Evolutionary conservation across 1,140 invertebrate species (phyloP).

Genomic region (Pseudachorutes palmiensis): DNA sequence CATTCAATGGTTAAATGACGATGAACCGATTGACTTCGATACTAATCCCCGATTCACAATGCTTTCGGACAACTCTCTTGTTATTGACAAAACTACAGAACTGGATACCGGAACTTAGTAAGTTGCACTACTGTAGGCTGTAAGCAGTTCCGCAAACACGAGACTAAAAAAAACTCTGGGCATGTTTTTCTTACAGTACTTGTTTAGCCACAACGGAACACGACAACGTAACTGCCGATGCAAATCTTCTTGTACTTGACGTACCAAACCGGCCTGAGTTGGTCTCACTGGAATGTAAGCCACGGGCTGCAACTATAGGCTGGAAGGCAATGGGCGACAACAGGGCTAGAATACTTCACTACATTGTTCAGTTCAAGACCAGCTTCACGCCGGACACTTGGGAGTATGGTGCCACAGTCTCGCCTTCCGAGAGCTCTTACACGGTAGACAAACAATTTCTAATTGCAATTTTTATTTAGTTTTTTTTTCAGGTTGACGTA

Average conservation of each 20-base stretch:
- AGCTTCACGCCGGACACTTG: constrained; percentile 87
- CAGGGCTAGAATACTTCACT: constrained; percentile 83
- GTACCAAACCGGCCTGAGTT: constrained; percentile 81
- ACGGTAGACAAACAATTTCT: constrained; percentile 43
- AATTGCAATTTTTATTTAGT: neutral
- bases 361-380: constrained; percentile 88
- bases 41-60: constrained; percentile 69
- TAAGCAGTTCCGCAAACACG: no score
- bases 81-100: constrained; percentile 87
- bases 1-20: constrained; percentile 83
- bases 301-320: constrained; percentile 60
- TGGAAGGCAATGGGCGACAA: constrained; percentile 90
- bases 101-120: constrained; percentile 90
- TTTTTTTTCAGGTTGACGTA: constrained; percentile 53
- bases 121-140: no score
- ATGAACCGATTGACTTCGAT: constrained; percentile 76
- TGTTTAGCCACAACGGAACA: constrained; percentile 86
- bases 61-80: constrained; percentile 81
- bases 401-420: constrained; percentile 63
- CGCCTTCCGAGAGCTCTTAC: constrained; percentile 68
- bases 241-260: constrained; percentile 89
- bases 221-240: constrained; percentile 71
- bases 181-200: no score
- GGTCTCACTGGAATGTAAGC: constrained; percentile 55
- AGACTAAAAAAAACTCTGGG: no score